Conservation (phyloP, 23 tunicate genomes). For the Trididemnum nubilum region DNA sequence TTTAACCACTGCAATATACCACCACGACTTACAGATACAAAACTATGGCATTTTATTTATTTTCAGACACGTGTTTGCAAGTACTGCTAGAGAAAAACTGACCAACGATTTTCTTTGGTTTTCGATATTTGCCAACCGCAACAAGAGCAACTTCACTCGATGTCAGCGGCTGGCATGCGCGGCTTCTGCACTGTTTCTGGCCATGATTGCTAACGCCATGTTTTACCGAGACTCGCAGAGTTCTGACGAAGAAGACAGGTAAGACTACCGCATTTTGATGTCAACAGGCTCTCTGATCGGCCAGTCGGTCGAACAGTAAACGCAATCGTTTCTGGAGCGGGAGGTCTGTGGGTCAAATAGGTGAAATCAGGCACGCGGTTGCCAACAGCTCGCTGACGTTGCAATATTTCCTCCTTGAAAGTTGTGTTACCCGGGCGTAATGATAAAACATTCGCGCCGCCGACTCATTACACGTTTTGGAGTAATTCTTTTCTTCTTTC, state of each 20-base stretch:
- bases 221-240: slow-evolving; percentile 33
- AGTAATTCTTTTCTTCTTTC: too few species aligned
- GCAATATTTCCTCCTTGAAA: too few species aligned
- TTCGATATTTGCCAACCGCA: slow-evolving; percentile 43
- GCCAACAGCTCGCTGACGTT: too few species aligned
- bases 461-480: too few species aligned
- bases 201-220: slow-evolving; percentile 57
- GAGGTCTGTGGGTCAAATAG: too few species aligned
- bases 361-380: too few species aligned
- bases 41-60: too few species aligned
- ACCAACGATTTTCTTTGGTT: slow-evolving; percentile 37
- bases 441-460: too few species aligned
- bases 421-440: too few species aligned
- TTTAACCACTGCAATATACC: too few species aligned
- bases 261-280: too few species aligned
- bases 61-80: slow-evolving; percentile 33
- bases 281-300: background rate
- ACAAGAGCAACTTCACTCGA: slow-evolving; percentile 46
- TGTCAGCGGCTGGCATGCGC: slow-evolving; percentile 61
- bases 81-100: slow-evolving; percentile 27
- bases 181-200: slow-evolving; percentile 28
- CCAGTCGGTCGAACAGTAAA: background rate
- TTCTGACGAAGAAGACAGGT: slow-evolving; percentile 41
- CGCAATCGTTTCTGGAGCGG: background rate
- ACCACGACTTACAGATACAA: too few species aligned